Conservation (phyloP, 2,113 vertebrate species). For the Limnothrissa miodon region DNA sequence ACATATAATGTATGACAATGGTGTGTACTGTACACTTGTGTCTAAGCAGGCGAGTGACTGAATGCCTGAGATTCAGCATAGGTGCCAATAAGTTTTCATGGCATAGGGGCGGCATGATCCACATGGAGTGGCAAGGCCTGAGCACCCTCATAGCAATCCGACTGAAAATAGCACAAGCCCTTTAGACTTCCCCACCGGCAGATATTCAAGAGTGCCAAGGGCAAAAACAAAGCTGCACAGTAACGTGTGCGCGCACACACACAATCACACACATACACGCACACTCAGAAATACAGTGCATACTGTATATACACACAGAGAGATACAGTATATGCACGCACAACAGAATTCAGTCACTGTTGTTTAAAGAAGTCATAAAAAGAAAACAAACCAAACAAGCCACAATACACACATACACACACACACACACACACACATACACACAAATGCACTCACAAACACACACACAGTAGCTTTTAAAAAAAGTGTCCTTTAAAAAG, state of each 20-base stretch:
- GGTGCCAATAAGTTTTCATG: background rate
- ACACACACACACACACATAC: background rate
- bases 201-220: background rate
- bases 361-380: background rate
- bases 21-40: too few relatives aligned
- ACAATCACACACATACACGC: background rate
- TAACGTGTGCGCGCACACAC: background rate
- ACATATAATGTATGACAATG: background rate
- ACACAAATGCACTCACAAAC: background rate
- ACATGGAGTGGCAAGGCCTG: too few relatives aligned
- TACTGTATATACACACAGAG: background rate
- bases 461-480: background rate
- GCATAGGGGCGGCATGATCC: background rate
- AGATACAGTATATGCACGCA: background rate
- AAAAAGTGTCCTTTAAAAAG: background rate
- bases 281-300: background rate
- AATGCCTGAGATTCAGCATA: background rate
- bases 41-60: background rate
- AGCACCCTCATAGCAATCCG: background rate
- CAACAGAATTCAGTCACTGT: background rate
- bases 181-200: slow-evolving; percentile 5
- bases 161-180: background rate
- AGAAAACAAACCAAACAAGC: background rate
- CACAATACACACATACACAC: background rate
- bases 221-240: background rate